Percentiles rank a stretch among this genome's conserved stretches.
These are phyloP conservation scores for Eucidaris tribuloides DNA, from an alignment of 35 echinoderm and acorn worm genomes.

Conservation along the genomic window DNA sequence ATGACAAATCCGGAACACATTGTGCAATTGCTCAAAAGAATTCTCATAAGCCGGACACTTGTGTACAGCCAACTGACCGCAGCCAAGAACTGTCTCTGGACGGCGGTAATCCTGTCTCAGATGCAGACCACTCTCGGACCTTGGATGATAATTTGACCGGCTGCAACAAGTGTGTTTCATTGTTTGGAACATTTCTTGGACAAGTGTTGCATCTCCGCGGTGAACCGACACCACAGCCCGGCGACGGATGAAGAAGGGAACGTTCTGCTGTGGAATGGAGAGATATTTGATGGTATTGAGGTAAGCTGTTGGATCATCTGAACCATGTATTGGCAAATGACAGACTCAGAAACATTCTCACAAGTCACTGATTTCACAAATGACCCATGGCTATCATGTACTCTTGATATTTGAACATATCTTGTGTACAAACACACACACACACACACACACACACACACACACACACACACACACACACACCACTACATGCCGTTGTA, in stretches of 20 bases:
- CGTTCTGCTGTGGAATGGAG: constrained; percentile 91
- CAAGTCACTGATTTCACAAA: too few relatives aligned
- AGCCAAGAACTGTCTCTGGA: background rate
- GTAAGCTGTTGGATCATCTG: too few relatives aligned
- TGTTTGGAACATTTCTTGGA: constrained; percentile 26
- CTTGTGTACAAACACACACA: too few relatives aligned
- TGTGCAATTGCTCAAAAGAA: too few relatives aligned
- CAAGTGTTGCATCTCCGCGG: constrained; percentile 77
- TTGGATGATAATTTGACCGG: background rate
- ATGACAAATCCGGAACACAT: too few relatives aligned
- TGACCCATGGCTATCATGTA: too few relatives aligned
- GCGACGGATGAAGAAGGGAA: constrained; percentile 53
- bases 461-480: too few relatives aligned
- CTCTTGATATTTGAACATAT: too few relatives aligned
- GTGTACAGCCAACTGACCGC: background rate
- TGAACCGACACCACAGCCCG: constrained; percentile 61
- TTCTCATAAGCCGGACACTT: background rate
- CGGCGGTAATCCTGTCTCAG: background rate
- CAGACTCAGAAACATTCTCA: too few relatives aligned
- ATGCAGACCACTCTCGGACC: background rate
- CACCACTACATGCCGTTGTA: too few relatives aligned
- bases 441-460: too few relatives aligned
- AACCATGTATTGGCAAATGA: too few relatives aligned
- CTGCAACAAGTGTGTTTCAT: background rate
- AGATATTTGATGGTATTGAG: constrained; percentile 92